Conservation (phyloP, 2,113 vertebrate genomes). For the Climacteris rufus region DNA sequence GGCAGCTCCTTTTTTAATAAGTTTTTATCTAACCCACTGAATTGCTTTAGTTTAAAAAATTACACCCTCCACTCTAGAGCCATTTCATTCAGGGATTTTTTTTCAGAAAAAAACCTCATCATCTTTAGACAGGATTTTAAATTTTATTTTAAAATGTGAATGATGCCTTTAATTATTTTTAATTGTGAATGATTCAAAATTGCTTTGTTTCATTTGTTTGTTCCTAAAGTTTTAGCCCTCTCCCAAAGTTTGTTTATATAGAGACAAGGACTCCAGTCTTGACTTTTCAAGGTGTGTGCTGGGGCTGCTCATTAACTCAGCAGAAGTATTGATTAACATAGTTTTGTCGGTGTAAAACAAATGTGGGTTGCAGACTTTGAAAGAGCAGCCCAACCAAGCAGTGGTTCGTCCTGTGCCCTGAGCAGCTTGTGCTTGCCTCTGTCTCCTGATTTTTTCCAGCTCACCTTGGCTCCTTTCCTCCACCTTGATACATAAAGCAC, state of each 20-base stretch:
- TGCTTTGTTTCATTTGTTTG: slow-evolving; percentile 5
- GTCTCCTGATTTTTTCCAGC: neutral
- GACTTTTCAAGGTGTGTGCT: neutral
- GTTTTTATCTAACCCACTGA: neutral
- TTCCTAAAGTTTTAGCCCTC: neutral
- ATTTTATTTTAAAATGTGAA: slow-evolving; percentile 27
- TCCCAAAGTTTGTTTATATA: neutral
- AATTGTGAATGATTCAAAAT: slow-evolving; percentile 1
- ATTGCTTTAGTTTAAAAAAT: neutral
- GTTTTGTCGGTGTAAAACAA: neutral
- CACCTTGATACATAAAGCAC: too few species aligned
- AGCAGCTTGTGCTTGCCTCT: neutral
- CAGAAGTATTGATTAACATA: neutral
- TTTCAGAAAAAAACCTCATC: neutral
- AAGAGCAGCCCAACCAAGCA: neutral
- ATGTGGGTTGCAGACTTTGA: neutral
- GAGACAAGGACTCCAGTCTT: neutral
- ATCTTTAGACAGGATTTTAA: neutral
- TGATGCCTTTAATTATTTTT: slow-evolving; percentile 23
- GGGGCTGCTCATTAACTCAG: neutral
- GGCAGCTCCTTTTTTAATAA: neutral
- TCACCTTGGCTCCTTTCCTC: neutral
- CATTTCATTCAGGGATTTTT: neutral
- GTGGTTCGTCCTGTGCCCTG: neutral
- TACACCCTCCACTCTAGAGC: neutral